Evolutionary conservation across 2,113 vertebrate genomes (phyloP).

Genomic region (Dicentrarchus labrax): DNA sequence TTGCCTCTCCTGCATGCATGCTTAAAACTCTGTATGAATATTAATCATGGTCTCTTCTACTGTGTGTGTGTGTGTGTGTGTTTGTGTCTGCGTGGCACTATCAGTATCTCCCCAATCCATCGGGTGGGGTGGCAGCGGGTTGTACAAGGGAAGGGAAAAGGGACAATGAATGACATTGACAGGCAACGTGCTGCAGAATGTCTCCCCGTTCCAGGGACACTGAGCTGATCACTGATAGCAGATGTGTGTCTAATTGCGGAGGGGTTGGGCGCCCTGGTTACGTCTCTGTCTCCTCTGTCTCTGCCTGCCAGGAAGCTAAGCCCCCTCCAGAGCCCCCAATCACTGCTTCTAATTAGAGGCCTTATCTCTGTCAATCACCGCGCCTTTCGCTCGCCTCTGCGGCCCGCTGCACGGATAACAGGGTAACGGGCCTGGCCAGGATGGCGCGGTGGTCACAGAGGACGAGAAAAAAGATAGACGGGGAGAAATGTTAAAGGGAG

Average conservation of each 20-base stretch:
- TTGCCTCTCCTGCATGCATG: background rate
- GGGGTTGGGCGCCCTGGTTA: conserved; percentile 69
- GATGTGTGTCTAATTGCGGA: conserved; percentile 80
- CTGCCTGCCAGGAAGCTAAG: conserved; percentile 76
- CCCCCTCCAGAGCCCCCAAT: conserved; percentile 74
- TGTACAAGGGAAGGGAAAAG: conserved; percentile 44
- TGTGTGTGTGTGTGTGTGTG: conserved; percentile 10
- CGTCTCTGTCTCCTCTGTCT: conserved; percentile 71
- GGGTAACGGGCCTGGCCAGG: conserved; percentile 39
- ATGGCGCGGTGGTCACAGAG: conserved; percentile 42
- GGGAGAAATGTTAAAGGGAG: conserved; percentile 18
- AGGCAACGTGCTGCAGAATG: conserved; percentile 59
- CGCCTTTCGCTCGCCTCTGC: conserved; percentile 63
- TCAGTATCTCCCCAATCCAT: conserved; percentile 62
- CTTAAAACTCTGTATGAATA: conserved; percentile 29
- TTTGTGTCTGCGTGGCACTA: conserved; percentile 31
- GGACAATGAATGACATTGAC: conserved; percentile 83
- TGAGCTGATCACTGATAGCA: conserved; percentile 79
- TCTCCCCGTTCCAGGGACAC: conserved; percentile 69
- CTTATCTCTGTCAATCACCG: conserved; percentile 81
- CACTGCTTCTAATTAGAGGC: conserved; percentile 79
- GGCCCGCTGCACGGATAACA: conserved; percentile 49
- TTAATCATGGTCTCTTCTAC: conserved; percentile 9
- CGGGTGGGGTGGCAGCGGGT: conserved; percentile 46
- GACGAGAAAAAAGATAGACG: conserved; percentile 20